Evolutionary conservation across 2,888 invertebrate genomes (phyloP).

Genomic region (Limnephilus auricula): DNA sequence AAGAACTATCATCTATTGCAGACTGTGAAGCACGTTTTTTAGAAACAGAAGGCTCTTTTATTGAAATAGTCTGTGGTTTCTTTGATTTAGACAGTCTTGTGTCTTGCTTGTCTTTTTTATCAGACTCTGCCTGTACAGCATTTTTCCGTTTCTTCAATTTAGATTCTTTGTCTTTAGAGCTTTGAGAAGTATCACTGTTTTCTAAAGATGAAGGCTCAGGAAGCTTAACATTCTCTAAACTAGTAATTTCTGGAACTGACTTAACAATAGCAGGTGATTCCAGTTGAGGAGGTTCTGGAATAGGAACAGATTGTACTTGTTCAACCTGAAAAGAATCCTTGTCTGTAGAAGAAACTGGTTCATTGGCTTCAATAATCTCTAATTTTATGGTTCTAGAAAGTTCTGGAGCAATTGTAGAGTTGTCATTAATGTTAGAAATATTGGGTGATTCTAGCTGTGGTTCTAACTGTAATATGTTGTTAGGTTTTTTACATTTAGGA

Average conservation of each 20-base stretch:
- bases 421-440: not conserved
- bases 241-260: not conserved
- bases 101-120: not conserved
- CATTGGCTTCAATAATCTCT: not conserved
- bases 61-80: not conserved
- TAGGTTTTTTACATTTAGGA: not conserved
- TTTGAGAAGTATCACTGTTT: not conserved
- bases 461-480: not conserved
- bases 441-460: not conserved
- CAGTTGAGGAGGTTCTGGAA: not conserved
- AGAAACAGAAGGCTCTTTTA: not conserved
- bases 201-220: not conserved
- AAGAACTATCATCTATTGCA: not conserved
- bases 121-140: not conserved
- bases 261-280: not conserved
- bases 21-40: not conserved
- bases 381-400: not conserved
- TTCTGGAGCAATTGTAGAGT: not conserved
- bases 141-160: not conserved
- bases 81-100: not conserved
- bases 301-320: not conserved
- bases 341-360: not conserved
- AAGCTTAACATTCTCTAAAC: not conserved
- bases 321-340: not conserved
- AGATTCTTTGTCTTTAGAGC: not conserved